Evolutionary conservation across 2,113 vertebrate genomes (phyloP), one percentile per base, ranked within the genome.

Genomic region (Varanus salvator): DNA sequence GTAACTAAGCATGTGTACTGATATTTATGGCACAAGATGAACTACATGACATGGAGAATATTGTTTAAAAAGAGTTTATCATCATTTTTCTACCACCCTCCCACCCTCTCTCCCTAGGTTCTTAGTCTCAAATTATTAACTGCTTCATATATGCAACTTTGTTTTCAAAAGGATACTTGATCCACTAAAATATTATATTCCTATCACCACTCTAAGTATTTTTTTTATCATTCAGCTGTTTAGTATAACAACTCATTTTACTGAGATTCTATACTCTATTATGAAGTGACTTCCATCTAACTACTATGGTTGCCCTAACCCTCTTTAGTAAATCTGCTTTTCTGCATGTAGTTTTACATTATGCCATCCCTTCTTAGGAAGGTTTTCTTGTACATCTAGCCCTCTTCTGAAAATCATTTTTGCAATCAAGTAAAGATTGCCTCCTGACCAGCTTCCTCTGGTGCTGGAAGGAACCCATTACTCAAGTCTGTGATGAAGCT

Each of bases 41-140:
- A 6, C 80, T 57, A 60, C 31, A 52, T 6, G 6, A 60, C 80
- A 34, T 6, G 44, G 19, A 48, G 75, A 86, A 86, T 60, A 75
- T 60, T 15, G 57, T 29, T 64, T 4, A 64, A 75, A 54, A 57
- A 57, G n/a, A 75, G n/a, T 52, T 72, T n/a, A 71, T 74, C 31
- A 60, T 4, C n/a, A 14, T 9, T 78, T 66, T 48, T 78, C 23
- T n/a, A 4, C 15, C 1, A 12, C 34, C 50, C 50, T 66, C 31
- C 44, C 57, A 0, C 50, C 50, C 66, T 69, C 78, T 85, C 0
- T 72, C 83, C 60, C 31, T 15, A 1, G 0, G 0, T 12, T 82
- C 91, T 89, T 87, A 91, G 93, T 77, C 85, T 72, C 50, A 60
- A 29, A 12, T 38, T 66, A 11, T 25, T 0, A 85, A 91, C 23